phyloP scores from a whole-genome alignment of 2,113 vertebrate species.

The Pontoporia blainvillei region DNA sequence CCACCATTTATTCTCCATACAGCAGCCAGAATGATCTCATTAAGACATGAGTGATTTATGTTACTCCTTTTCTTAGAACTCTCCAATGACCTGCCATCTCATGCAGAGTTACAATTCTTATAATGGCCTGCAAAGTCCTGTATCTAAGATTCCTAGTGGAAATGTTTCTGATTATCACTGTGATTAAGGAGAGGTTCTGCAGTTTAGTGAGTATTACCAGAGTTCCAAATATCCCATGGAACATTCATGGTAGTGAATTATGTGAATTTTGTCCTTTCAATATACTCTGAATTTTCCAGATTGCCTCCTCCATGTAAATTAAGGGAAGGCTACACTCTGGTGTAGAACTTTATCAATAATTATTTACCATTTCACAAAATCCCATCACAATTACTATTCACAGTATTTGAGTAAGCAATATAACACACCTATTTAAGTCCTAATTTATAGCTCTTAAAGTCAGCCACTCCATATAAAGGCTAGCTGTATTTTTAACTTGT shows the following conservation, averaged over 20 bases:
- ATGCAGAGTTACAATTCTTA: neutral
- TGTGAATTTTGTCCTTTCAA: neutral
- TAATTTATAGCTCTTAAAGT: neutral
- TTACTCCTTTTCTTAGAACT: neutral
- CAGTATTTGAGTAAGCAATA: neutral
- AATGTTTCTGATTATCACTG: neutral
- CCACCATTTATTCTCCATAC: neutral
- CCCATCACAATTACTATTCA: neutral
- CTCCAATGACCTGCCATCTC: neutral
- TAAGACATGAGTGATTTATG: neutral
- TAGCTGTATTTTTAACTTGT: neutral
- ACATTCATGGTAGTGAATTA: neutral
- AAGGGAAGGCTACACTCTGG: neutral
- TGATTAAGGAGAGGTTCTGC: neutral
- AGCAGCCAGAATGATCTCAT: neutral
- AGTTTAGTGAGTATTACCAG: neutral
- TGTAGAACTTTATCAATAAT: neutral
- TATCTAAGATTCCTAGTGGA: neutral
- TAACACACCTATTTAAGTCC: neutral
- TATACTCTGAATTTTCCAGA: slow-evolving; percentile 12
- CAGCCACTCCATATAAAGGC: neutral
- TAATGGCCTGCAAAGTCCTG: neutral
- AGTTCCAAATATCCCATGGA: neutral
- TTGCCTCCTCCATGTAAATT: neutral
- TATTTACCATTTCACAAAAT: neutral